Evolutionary conservation across 2,797 vertebrate species (phyloP).

Genomic region (Rhinoraja longicauda): DNA sequence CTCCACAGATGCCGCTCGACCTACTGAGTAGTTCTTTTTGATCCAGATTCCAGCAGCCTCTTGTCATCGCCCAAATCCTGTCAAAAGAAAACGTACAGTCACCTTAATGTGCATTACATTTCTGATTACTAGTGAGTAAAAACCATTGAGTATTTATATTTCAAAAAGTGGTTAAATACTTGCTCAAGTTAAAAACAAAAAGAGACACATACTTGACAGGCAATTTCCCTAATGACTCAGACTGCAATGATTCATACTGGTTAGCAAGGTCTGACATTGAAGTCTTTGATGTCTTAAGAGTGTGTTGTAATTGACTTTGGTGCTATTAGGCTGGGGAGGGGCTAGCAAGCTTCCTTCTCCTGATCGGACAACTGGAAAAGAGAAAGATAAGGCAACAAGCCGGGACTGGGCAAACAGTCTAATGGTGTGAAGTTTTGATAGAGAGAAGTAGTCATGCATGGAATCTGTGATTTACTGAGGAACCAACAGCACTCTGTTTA

Average conservation of each 20-base stretch:
- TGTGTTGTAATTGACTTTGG: background rate
- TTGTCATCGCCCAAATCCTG: slow-evolving; percentile 15
- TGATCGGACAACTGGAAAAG: background rate
- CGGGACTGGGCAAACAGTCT: too few species aligned
- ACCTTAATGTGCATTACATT: background rate
- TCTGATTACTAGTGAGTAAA: too few species aligned
- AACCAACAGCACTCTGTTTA: background rate
- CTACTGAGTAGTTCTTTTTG: too few species aligned
- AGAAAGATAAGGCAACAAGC: too few species aligned
- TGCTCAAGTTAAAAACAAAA: background rate
- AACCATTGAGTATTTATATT: background rate
- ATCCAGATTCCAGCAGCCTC: background rate
- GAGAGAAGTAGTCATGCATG: background rate
- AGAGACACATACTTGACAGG: background rate
- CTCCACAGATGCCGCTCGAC: too few species aligned
- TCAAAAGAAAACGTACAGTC: slow-evolving; percentile 48
- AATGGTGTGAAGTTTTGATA: background rate
- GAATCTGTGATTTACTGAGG: background rate
- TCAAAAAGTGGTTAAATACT: background rate
- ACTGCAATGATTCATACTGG: background rate
- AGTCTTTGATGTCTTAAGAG: background rate
- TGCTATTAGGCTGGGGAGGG: background rate
- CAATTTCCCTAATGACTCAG: slow-evolving; percentile 22
- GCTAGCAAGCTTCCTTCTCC: background rate
- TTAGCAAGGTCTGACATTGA: background rate